Evolutionary conservation across 2,113 vertebrate genomes (phyloP).

Genomic region (Osmerus mordax): DNA sequence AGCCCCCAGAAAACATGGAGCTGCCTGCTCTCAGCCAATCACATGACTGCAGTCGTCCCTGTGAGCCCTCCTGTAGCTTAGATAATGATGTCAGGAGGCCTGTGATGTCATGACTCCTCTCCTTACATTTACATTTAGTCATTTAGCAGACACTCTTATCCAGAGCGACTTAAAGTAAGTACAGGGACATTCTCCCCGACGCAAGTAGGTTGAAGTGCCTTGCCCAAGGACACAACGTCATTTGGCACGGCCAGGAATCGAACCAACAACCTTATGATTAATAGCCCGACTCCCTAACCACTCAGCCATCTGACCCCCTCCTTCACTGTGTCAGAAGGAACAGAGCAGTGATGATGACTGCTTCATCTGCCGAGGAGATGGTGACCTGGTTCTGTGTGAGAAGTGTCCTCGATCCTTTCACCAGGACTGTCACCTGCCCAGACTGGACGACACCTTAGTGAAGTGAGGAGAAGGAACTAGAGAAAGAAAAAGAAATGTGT

Average conservation of each 20-base stretch:
- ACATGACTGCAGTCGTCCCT: not conserved
- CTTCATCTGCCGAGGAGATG: constrained; percentile 48
- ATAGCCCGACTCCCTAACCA: too few species aligned
- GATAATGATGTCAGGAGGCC: too few species aligned
- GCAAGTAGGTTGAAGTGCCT: too few species aligned
- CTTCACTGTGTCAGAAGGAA: constrained; percentile 37
- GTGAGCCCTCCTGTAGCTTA: too few species aligned
- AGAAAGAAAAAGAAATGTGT: too few species aligned
- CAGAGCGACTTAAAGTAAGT: too few species aligned
- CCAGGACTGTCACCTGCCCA: constrained; percentile 64
- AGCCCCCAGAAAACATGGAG: not conserved
- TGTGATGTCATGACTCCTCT: not conserved
- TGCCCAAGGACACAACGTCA: too few species aligned
- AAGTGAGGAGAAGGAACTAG: constrained; percentile 16
- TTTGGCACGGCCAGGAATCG: too few species aligned
- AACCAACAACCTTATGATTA: too few species aligned
- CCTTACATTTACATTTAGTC: not conserved
- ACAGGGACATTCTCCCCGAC: too few species aligned
- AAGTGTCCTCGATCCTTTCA: constrained; percentile 69
- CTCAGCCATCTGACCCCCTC: not conserved
- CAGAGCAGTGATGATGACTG: constrained; percentile 70
- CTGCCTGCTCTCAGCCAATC: not conserved
- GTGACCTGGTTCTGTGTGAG: constrained; percentile 58
- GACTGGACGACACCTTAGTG: not conserved
- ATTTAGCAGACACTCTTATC: too few species aligned